A percentile compares a stretch with the other conserved stretches of the same genome.
Evolutionary conservation across 2,113 vertebrate species (phyloP).

Genomic region (Gorilla gorilla): DNA sequence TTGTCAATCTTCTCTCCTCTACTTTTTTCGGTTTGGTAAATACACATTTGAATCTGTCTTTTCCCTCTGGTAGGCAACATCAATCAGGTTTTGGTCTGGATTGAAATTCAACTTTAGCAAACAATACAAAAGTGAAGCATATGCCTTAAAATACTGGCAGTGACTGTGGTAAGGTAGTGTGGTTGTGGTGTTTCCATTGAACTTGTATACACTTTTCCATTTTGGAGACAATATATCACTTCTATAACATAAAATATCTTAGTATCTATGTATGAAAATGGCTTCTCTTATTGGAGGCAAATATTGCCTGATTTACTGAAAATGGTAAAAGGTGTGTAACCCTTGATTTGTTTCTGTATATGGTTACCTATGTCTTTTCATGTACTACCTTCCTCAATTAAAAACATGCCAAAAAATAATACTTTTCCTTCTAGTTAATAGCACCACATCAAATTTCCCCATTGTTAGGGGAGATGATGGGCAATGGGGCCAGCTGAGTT

Average conservation of each 20-base stretch:
- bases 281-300: constrained; percentile 15
- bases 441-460: background rate
- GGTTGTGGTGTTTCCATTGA: background rate
- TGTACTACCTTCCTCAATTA: background rate
- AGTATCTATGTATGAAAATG: background rate
- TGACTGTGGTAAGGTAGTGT: background rate
- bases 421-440: background rate
- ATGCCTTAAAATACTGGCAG: background rate
- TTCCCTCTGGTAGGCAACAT: background rate
- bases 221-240: background rate
- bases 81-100: background rate
- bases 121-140: background rate
- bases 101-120: background rate
- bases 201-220: background rate
- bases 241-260: constrained; percentile 1
- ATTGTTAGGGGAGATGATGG: background rate
- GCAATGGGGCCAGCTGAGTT: too few species aligned
- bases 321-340: background rate
- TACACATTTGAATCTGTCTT: background rate
- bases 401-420: background rate
- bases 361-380: background rate
- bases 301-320: background rate
- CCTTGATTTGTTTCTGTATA: background rate
- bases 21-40: background rate
- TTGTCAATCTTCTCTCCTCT: background rate